Percentiles rank a stretch among this genome's conserved stretches.
These are phyloP conservation scores for Antechinus flavipes DNA, from an alignment of 2,113 vertebrate genomes.

Conservation along the genomic window DNA sequence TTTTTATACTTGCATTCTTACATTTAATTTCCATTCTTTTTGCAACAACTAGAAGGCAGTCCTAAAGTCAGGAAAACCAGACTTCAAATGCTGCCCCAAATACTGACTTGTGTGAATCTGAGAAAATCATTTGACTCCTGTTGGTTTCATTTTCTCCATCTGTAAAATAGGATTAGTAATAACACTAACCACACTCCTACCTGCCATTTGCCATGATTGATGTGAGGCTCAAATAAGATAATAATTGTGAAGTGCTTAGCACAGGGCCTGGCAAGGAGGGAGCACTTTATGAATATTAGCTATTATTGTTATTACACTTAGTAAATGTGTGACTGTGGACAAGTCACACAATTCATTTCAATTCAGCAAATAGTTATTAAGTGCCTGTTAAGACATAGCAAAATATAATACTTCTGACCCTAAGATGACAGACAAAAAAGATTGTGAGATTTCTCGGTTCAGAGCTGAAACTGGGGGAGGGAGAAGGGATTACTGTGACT, in stretches of 20 bases:
- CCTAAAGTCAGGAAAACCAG: no score
- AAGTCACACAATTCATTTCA: background rate
- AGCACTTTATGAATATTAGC: background rate
- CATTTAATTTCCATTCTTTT: no score
- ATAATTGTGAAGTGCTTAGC: background rate
- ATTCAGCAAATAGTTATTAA: background rate
- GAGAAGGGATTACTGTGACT: no score
- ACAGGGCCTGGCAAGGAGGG: background rate
- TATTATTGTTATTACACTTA: background rate
- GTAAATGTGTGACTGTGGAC: background rate
- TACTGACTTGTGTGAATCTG: background rate
- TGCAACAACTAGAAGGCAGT: no score
- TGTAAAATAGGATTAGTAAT: background rate
- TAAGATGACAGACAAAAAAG: no score
- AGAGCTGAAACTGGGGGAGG: no score
- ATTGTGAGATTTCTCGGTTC: no score
- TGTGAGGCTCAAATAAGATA: background rate
- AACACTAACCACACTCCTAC: background rate
- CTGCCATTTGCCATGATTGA: no score
- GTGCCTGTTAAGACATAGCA: background rate
- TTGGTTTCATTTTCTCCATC: no score
- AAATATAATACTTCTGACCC: no score
- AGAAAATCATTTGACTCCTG: background rate
- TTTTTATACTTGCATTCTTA: no score
- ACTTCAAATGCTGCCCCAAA: no score